Evolutionary conservation across 2,888 invertebrate genomes (phyloP).

Genomic region (Acleris sparsana): DNA sequence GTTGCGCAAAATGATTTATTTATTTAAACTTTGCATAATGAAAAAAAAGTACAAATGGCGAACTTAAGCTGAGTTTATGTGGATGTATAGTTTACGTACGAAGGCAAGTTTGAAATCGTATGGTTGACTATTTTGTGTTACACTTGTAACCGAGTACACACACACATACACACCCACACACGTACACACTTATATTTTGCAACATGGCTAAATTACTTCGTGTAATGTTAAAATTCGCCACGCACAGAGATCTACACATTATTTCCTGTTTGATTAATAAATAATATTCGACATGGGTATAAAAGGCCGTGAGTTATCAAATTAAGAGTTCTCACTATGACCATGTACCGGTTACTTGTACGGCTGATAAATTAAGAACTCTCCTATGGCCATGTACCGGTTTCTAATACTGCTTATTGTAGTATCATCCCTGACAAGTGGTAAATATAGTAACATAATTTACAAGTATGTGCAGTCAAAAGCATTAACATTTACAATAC

Average conservation of each 20-base stretch:
- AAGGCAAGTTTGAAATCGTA: neutral
- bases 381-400: neutral
- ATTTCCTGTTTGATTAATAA: neutral
- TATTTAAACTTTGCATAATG: too few species aligned
- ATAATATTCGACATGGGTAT: slow-evolving; percentile 1
- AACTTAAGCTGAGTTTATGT: neutral
- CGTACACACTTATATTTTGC: too few species aligned
- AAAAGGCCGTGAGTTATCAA: neutral
- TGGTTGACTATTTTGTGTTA: too few species aligned
- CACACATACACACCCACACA: too few species aligned
- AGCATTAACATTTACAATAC: too few species aligned
- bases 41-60: too few species aligned
- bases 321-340: neutral
- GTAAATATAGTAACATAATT: neutral
- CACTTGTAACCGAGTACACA: too few species aligned
- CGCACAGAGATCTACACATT: neutral
- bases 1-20: too few species aligned
- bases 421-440: neutral
- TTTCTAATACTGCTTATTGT: neutral
- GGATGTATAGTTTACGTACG: neutral
- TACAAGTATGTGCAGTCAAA: too few species aligned
- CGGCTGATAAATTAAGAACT: neutral
- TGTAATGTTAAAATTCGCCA: neutral
- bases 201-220: too few species aligned
- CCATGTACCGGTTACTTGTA: neutral